A percentile compares a stretch with the other conserved stretches of the same genome.
These are phyloP conservation scores for Hapalemur alaotrensis DNA, from an alignment of 2,797 vertebrate species.

Conservation along the genomic window DNA sequence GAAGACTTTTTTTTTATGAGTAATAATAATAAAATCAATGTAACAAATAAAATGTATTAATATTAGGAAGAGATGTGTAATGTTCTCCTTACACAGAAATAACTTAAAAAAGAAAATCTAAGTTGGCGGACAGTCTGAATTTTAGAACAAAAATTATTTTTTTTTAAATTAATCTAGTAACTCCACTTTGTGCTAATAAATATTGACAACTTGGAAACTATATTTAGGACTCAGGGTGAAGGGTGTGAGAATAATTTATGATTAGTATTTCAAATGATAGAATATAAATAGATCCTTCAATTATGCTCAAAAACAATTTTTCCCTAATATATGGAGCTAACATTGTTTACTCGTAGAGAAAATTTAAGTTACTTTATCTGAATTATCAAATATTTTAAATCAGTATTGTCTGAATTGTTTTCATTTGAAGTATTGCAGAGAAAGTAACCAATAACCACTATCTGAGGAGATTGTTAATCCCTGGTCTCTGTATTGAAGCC, in stretches of 20 bases:
- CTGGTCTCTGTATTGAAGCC: neutral
- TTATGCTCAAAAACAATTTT: neutral
- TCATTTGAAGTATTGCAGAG: neutral
- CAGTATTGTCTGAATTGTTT: neutral
- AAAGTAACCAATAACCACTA: neutral
- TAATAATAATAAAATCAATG: neutral
- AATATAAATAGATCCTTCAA: neutral
- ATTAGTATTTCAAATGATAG: neutral
- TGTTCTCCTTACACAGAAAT: neutral
- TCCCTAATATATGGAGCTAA: neutral
- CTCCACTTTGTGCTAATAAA: neutral
- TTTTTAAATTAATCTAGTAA: neutral
- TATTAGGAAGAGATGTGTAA: neutral
- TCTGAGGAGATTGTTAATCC: slow-evolving; percentile 36
- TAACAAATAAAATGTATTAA: neutral
- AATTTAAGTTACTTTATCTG: neutral
- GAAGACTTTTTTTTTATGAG: neutral
- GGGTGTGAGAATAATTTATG: neutral
- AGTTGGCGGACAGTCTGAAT: neutral
- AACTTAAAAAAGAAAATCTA: neutral
- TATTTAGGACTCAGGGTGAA: neutral
- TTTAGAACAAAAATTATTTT: neutral
- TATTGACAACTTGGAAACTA: neutral
- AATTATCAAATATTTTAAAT: neutral
- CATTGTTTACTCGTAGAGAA: neutral